A percentile compares a stretch with the other conserved stretches of the same genome.
Evolutionary conservation across 30 jellyfish, hydroid and myxozoan species (phyloP).

Genomic region (Aurelia aurita): DNA sequence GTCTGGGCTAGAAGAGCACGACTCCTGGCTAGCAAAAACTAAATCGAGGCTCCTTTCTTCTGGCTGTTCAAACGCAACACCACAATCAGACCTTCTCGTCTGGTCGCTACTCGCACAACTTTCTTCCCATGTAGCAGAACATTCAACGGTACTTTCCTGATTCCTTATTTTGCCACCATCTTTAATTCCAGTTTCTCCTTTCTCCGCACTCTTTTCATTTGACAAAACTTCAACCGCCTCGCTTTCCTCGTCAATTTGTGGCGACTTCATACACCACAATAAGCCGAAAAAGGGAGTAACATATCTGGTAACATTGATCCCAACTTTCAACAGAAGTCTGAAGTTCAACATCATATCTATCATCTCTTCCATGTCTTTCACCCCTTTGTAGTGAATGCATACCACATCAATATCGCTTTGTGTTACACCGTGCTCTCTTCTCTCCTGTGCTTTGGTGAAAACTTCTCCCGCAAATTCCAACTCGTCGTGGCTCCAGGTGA

Average conservation of each 20-base stretch:
- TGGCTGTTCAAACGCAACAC: too few relatives aligned
- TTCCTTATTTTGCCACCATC: background rate
- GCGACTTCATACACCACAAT: slow-evolving; percentile 48
- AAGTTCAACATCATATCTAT: slow-evolving; percentile 29
- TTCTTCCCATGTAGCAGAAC: background rate
- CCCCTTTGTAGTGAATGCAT: background rate
- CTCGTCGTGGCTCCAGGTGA: slow-evolving; percentile 53
- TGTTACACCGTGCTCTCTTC: slow-evolving; percentile 27
- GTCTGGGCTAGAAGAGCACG: too few relatives aligned
- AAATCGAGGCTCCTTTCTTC: too few relatives aligned
- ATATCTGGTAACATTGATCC: slow-evolving; percentile 22
- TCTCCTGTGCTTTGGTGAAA: background rate
- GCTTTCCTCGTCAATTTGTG: background rate
- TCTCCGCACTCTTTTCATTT: background rate
- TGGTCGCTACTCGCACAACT: too few relatives aligned
- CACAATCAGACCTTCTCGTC: too few relatives aligned
- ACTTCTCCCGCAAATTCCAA: slow-evolving; percentile 44
- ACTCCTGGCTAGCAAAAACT: too few relatives aligned
- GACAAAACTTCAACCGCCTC: background rate
- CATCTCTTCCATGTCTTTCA: slow-evolving; percentile 26
- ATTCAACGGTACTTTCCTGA: background rate
- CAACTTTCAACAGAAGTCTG: slow-evolving; percentile 20
- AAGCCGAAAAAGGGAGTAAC: slow-evolving; percentile 34
- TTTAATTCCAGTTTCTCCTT: slow-evolving; percentile 1
- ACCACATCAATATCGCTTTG: background rate